Base-by-base conservation (phyloP, 2,888 invertebrate species). In the Geophilus truncorum region DNA sequence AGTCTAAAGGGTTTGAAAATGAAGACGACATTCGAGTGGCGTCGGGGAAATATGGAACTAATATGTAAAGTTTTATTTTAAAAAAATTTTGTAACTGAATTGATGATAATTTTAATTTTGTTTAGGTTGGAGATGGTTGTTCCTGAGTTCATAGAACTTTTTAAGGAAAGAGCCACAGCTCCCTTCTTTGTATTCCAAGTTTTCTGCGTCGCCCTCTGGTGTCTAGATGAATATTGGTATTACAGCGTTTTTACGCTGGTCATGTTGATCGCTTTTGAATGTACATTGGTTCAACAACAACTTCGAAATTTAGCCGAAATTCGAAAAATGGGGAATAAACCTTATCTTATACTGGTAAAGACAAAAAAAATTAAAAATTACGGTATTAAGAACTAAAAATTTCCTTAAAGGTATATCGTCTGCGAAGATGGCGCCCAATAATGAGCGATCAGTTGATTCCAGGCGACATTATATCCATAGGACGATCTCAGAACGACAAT, bases 101-200 rank as follows among this genome's bases (percentile, higher is more conserved):
- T 76, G 25, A 10, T 25, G 5, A 12, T 2, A 30, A 30, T 76
- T 76, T 28, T 15, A 23, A 34, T 62, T 62, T 62, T 62, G 1
- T 23, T 62, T 25, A 92, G 92, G 80, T 89, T 93, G 87, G 91
- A 90, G 83, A 92, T 93, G 92, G 92, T 96, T 81, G 94, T 99
- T 21, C 99, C 99, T 0, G 95, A 97, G 87, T 99, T 99, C 86
- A 91, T 92, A 90, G 97, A 98, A 88, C 89, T 99, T 21, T 99
- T 99, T 86, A 94, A 93, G 85, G 99, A 99, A 88, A 90, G 99
- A 84, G 99, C 99, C 0, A 98, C 98, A 0, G 98, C 99, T 0
- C 99, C 99, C 1, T 99, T 99, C 88, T 99, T 99, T 88, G 98
- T 99, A 5, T 99, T 99, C 88, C 99, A 99, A 93, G 86, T 99